phyloP scores from a whole-genome alignment of 1,140 invertebrate species.

The Stegodyphus mimosarum region DNA sequence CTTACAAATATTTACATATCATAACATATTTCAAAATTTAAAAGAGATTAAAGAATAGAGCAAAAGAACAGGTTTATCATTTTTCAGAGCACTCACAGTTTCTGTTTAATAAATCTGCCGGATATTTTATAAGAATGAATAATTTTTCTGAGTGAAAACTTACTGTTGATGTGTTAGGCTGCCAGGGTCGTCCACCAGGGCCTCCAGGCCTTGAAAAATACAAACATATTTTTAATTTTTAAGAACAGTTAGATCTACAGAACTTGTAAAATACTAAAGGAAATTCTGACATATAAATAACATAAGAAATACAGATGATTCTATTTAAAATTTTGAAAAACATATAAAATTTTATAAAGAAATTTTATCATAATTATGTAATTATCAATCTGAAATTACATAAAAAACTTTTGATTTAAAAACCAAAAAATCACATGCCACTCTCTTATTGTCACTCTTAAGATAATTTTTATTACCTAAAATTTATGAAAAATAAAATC shows the following conservation, averaged over 20 bases:
- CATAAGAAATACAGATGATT: neutral
- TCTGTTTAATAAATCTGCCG: too few species aligned
- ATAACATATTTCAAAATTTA: too few species aligned
- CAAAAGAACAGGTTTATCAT: too few species aligned
- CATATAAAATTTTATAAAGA: neutral
- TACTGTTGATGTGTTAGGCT: constrained; percentile 88
- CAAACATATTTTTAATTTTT: neutral
- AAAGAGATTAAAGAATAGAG: too few species aligned
- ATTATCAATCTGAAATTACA: too few species aligned
- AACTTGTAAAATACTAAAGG: neutral
- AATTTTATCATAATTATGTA: neutral
- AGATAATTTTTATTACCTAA: too few species aligned
- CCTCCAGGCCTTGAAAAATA: constrained; percentile 73
- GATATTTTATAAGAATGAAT: neutral
- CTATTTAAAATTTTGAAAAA: neutral
- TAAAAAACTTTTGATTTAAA: too few species aligned
- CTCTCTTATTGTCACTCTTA: too few species aligned
- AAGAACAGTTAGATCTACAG: neutral
- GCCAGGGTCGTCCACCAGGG: constrained; percentile 87
- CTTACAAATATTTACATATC: too few species aligned
- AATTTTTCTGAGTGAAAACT: constrained; percentile 64
- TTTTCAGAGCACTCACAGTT: too few species aligned
- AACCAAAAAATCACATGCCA: too few species aligned
- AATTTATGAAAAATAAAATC: too few species aligned
- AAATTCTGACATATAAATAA: neutral